Evolutionary conservation across 2,888 invertebrate species (phyloP), one percentile per base, ranked within the genome.

Genomic region (Heliconius charithonia): DNA sequence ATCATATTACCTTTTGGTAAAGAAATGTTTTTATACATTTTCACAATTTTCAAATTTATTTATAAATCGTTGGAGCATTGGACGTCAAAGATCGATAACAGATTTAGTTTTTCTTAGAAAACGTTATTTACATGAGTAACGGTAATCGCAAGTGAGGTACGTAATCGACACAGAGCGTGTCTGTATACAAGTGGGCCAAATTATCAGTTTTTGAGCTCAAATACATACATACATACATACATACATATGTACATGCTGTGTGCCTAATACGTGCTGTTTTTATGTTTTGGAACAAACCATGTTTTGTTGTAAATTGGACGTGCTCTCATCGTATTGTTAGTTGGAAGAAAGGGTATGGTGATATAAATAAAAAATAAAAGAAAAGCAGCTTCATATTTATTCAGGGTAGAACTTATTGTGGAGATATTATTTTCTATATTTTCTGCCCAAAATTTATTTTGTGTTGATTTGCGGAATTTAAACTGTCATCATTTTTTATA

Each of bases 191-290:
- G 78, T 76, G 76, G 80, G 80, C n/a, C 76, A 75, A 69, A 78
- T 79, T 80, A 81, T 78, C 77, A 81, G 77, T 78, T 75, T 79
- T 75, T 69, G 72, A 77, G 76, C 78, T 70, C 72, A 73, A 78
- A 45, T 67, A 56, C 29, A 51, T 63, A 71, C 72, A 25, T 41
- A 16, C n/a, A 69, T 41, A 16, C n/a, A 69, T 67, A 65, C 29
- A 67, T 51, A 71, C 72, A 41, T 41, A 13, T 22, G 19, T 67
- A 41, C 56, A 56, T 45, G 75, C 51, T 19, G 51, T 74, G 76
- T 74, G 45, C 79, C 70, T 76, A 62, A 80, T 76, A 70, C 70
- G 76, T 78, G 73, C 25, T 25, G 69, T 75, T 63, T 45, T 62
- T 62, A 56, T 62, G 16, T 56, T 66, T 76, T 72, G 62, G 41